Evolutionary conservation across 1,140 invertebrate species (phyloP), one percentile per base, ranked within the genome.

Genomic region (Elymnias hypermnestra): DNA sequence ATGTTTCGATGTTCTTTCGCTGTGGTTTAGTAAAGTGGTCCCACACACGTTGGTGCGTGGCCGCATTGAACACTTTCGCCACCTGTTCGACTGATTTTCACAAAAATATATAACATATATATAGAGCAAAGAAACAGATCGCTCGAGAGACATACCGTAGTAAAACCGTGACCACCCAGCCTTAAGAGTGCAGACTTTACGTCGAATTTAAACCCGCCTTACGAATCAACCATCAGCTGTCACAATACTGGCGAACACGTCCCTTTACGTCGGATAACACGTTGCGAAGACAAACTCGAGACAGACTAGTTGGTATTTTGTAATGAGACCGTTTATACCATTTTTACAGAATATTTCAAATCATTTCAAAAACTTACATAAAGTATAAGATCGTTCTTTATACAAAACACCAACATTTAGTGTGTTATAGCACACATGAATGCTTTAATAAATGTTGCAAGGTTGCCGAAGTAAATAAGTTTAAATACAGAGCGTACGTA

Each of bases 11-110:
- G 89, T 98, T 98, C 92, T 98, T 98, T 88, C 97, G 90, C 88
- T 98, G 97, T 56, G 96, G 95, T 91, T 98, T 98, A 87, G 95
- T 97, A 92, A 98, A 98, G 92, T 98, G 96, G 91, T 98, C 97
- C 96, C 96, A 98, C 86, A 96, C 95, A 88, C 97, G 97, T 92
- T 98, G 97, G 89, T 97, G 96, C 87, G 92, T 94, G 73, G 96
- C 94, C 64, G 95, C 93, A 78, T 89, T 89, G 90, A 98, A 98
- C 87, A 98, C 95, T 89, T 94, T 93, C 92, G 97, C 96, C 89
- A 98, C 97, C 92, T 98, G 95, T 93, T 94, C 93, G 92, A 98
- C 97, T 98, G 93, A 82, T 65, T 63, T 79, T 79, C 70, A 84
- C 74, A 83, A 72, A 78, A 57, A 69, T 70, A 21, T 21, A 21